Evolutionary conservation across 1,140 invertebrate genomes (phyloP).

Genomic region (Caenorhabditis latens): DNA sequence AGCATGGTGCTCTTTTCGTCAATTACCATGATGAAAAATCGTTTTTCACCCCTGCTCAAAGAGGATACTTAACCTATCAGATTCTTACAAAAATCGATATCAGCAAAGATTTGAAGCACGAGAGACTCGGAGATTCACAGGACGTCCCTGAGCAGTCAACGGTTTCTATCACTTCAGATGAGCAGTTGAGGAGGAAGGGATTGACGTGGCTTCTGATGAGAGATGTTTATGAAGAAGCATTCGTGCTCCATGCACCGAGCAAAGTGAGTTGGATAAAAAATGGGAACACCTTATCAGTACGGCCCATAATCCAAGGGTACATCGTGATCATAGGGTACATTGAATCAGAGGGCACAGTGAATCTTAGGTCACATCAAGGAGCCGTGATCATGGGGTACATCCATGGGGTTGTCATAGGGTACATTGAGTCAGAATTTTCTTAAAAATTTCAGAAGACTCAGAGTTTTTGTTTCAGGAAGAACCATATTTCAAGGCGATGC

Average conservation of each 20-base stretch:
- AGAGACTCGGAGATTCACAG: background rate
- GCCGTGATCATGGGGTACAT: too few relatives aligned
- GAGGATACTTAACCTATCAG: conserved; percentile 57
- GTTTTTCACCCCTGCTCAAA: conserved; percentile 58
- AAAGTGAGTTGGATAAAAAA: conserved; percentile 2
- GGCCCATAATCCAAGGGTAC: too few relatives aligned
- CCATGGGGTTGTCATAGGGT: too few relatives aligned
- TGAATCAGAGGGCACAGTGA: too few relatives aligned
- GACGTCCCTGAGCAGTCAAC: background rate
- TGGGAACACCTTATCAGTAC: background rate
- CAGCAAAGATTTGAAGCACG: conserved; percentile 32
- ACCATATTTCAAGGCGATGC: conserved; percentile 58
- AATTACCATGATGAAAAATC: conserved; percentile 57
- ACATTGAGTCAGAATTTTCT: too few relatives aligned
- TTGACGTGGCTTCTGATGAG: conserved; percentile 58
- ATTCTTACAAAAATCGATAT: conserved; percentile 54
- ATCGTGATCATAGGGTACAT: too few relatives aligned
- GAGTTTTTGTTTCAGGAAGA: conserved; percentile 58
- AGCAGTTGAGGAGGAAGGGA: conserved; percentile 58
- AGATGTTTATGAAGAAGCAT: conserved; percentile 55
- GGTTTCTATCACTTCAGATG: conserved; percentile 17
- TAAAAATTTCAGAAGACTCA: too few relatives aligned
- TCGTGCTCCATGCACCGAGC: conserved; percentile 61
- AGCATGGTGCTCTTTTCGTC: conserved; percentile 43
- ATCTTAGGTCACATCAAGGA: too few relatives aligned